A percentile compares a stretch with the other conserved stretches of the same genome.
Conservation (phyloP, 2,888 invertebrate genomes). For the Amphipyra berbera region DNA sequence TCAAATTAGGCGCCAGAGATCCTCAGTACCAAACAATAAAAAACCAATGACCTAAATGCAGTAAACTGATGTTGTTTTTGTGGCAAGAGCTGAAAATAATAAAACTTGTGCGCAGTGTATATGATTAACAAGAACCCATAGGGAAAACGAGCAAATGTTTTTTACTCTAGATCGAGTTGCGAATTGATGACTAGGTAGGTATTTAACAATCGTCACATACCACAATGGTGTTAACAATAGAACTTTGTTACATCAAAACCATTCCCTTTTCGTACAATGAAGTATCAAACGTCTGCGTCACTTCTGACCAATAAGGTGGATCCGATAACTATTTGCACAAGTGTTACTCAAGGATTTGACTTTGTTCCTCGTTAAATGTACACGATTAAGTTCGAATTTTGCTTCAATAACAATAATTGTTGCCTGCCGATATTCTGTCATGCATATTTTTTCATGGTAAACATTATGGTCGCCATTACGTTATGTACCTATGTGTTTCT, state of each 20-base stretch:
- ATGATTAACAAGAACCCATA: conserved; percentile 22
- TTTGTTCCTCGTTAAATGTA: conserved; percentile 39
- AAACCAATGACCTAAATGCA: conserved; percentile 14
- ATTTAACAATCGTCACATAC: conserved; percentile 14
- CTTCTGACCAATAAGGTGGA: conserved; percentile 67
- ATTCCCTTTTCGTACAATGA: conserved; percentile 44
- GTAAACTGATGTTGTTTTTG: conserved; percentile 9
- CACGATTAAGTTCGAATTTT: conserved; percentile 20
- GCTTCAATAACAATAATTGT: conserved; percentile 16
- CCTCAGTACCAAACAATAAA: conserved; percentile 17
- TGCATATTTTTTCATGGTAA: conserved; percentile 18
- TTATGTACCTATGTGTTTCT: neutral
- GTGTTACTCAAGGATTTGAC: conserved; percentile 77
- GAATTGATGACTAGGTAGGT: conserved; percentile 11
- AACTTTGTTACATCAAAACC: conserved; percentile 24
- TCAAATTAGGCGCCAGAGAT: conserved; percentile 41
- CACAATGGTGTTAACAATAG: conserved; percentile 28
- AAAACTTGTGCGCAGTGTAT: conserved; percentile 1
- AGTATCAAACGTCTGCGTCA: conserved; percentile 51
- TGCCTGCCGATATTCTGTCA: neutral
- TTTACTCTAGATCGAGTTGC: neutral
- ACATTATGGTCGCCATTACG: conserved; percentile 11
- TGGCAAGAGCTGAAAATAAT: conserved; percentile 22
- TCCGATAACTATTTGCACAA: conserved; percentile 81
- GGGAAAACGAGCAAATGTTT: conserved; percentile 22